Evolutionary conservation across 2,113 vertebrate genomes (phyloP).

Genomic region (Sebastes fasciatus): DNA sequence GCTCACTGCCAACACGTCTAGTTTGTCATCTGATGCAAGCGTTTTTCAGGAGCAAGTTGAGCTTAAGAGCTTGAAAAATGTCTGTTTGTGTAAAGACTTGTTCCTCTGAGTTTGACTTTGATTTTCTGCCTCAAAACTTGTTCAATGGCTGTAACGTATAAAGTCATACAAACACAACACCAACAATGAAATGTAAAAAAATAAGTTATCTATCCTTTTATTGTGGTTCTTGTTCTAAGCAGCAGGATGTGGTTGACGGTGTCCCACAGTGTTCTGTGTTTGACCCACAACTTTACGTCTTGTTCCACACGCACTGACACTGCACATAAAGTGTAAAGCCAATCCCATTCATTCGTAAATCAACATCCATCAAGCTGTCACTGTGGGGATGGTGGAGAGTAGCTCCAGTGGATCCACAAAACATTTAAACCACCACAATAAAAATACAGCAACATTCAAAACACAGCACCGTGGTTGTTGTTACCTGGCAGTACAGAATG

Average conservation of each 20-base stretch:
- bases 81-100: neutral
- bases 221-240: neutral
- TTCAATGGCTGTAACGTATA: neutral
- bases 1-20: neutral
- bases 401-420: conserved; percentile 25
- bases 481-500: neutral
- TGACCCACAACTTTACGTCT: conserved; percentile 9
- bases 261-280: neutral
- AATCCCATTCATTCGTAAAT: conserved; percentile 35
- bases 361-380: conserved; percentile 64
- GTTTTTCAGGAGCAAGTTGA: neutral
- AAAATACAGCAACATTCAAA: neutral
- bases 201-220: neutral
- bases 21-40: neutral
- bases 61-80: neutral
- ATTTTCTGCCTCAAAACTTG: neutral
- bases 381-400: conserved; percentile 1
- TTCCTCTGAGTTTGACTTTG: neutral
- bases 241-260: neutral
- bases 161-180: neutral
- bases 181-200: neutral
- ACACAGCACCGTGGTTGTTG: neutral
- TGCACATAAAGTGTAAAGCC: conserved; percentile 12
- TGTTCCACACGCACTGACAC: conserved; percentile 25
- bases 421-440: conserved; percentile 1